A percentile compares a stretch with the other conserved stretches of the same genome.
These are phyloP conservation scores for Trinectes maculatus DNA, from an alignment of 2,113 vertebrate species.

Conservation along the genomic window DNA sequence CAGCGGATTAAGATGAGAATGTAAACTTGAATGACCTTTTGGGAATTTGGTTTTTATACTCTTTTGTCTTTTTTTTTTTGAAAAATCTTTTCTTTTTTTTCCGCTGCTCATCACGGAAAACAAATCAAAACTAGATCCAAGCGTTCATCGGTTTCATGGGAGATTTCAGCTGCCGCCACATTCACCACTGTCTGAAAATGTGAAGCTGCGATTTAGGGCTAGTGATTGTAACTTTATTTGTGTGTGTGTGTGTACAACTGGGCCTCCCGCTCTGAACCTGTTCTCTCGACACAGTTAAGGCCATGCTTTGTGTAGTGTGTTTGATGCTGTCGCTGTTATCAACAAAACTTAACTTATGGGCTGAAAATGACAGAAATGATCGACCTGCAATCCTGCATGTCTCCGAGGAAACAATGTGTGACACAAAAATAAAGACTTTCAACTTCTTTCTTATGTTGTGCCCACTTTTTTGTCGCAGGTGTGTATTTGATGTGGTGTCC, in stretches of 20 bases:
- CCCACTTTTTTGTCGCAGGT: neutral
- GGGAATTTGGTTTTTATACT: neutral
- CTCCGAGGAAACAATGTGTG: constrained; percentile 73
- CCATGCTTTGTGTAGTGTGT: constrained; percentile 64
- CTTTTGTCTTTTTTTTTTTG: neutral
- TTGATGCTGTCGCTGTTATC: constrained; percentile 67
- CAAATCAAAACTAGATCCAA: neutral
- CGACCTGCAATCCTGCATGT: constrained; percentile 81
- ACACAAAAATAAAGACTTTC: constrained; percentile 78
- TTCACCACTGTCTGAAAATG: constrained; percentile 69
- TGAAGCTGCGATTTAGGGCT: constrained; percentile 76
- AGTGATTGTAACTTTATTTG: constrained; percentile 24
- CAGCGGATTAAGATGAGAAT: neutral
- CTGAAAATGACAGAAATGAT: constrained; percentile 63
- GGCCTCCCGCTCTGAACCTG: constrained; percentile 41
- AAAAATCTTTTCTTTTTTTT: neutral
- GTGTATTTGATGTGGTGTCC: neutral
- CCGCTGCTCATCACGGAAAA: constrained; percentile 8
- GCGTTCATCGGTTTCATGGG: constrained; percentile 20
- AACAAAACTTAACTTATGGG: constrained; percentile 62
- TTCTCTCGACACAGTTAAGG: constrained; percentile 55
- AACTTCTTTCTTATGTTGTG: constrained; percentile 47
- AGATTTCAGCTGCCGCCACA: constrained; percentile 45
- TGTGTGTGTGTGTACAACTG: constrained; percentile 10
- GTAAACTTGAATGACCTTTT: constrained; percentile 22